These are phyloP conservation scores for Sapajus apella DNA, from an alignment of 2,113 vertebrate genomes.

Conservation along the genomic window DNA sequence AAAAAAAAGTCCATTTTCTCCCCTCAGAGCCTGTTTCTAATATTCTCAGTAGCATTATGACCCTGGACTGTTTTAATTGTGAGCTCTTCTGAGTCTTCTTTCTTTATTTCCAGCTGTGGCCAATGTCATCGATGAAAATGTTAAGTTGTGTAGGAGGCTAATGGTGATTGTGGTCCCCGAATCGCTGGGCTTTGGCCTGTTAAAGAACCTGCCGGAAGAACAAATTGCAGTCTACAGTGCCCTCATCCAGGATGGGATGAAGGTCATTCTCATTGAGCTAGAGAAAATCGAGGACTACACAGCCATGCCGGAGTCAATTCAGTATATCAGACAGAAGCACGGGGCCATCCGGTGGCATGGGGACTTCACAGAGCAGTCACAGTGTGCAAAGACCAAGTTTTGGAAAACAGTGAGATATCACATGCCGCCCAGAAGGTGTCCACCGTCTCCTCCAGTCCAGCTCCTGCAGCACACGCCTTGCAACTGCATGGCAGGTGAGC, in stretches of 20 bases:
- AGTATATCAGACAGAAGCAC: conserved; percentile 89
- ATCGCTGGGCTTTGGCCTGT: conserved; percentile 22
- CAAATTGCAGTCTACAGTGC: conserved; percentile 86
- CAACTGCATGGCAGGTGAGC: background rate
- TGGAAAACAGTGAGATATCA: conserved; percentile 92
- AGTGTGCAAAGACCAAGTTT: conserved; percentile 84
- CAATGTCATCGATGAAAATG: conserved; percentile 87
- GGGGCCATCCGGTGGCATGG: conserved; percentile 88
- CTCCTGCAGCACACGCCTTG: background rate
- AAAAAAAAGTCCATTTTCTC: background rate
- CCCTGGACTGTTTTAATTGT: background rate
- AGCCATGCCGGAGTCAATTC: conserved; percentile 88
- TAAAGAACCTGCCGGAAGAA: conserved; percentile 84
- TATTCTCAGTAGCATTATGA: background rate
- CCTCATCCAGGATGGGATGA: conserved; percentile 87
- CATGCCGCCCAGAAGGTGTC: conserved; percentile 86
- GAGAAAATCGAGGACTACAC: conserved; percentile 83
- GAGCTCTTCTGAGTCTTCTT: background rate
- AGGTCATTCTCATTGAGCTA: conserved; percentile 92
- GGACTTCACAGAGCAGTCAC: conserved; percentile 62
- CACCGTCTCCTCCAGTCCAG: background rate
- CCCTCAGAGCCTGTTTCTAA: background rate
- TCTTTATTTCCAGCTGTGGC: conserved; percentile 83
- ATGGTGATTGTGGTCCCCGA: conserved; percentile 86
- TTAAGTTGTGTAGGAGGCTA: conserved; percentile 89